Evolutionary conservation across 2,888 invertebrate species (phyloP).

Genomic region (Eledone cirrhosa): DNA sequence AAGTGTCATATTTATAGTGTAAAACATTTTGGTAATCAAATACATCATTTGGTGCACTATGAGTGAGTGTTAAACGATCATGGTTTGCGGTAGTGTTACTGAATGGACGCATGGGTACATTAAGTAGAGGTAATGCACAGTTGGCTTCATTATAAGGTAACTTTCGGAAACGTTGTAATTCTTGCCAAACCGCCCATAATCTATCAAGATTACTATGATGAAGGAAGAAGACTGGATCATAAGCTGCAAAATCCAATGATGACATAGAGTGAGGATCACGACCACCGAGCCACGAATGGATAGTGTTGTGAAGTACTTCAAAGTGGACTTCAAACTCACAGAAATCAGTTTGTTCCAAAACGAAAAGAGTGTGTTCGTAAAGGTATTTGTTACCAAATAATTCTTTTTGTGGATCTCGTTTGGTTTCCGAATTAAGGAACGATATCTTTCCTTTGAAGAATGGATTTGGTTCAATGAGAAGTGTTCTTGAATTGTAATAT

Average conservation of each 20-base stretch:
- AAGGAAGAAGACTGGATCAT: constrained; percentile 43
- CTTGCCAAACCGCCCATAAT: constrained; percentile 43
- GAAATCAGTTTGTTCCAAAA: too few species aligned
- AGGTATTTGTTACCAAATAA: constrained; percentile 31
- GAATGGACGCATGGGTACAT: constrained; percentile 35
- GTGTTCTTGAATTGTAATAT: constrained; percentile 39
- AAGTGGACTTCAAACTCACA: constrained; percentile 36
- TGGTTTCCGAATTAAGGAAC: constrained; percentile 29
- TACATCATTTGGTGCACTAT: constrained; percentile 35
- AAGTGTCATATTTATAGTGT: constrained; percentile 38
- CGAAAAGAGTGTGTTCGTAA: constrained; percentile 31
- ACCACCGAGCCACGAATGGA: constrained; percentile 38
- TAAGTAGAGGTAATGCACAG: constrained; percentile 37
- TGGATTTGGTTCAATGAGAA: constrained; percentile 35
- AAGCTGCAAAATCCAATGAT: constrained; percentile 38
- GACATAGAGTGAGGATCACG: constrained; percentile 36
- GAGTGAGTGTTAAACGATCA: constrained; percentile 27
- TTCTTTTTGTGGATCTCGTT: constrained; percentile 33
- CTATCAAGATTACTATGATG: constrained; percentile 38
- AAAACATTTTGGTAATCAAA: constrained; percentile 39
- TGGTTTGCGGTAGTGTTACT: constrained; percentile 31
- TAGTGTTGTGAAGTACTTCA: constrained; percentile 35
- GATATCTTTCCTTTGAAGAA: constrained; percentile 36
- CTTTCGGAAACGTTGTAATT: constrained; percentile 38
- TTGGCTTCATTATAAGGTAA: constrained; percentile 37